These are phyloP conservation scores for Rhabdophis nuchalis DNA, from an alignment of 2,797 vertebrate species.

Conservation along the genomic window DNA sequence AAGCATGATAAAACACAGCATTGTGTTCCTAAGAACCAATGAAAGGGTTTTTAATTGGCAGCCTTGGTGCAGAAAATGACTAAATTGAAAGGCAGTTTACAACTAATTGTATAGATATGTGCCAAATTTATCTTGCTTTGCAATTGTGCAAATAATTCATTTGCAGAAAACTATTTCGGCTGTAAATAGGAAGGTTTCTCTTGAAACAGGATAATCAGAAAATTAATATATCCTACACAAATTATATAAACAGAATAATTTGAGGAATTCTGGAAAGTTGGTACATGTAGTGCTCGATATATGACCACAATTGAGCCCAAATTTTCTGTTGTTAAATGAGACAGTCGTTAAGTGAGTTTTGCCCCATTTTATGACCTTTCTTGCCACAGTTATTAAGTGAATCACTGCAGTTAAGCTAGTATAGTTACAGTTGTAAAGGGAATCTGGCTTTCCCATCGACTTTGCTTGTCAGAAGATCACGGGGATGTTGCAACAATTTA, in stretches of 20 bases:
- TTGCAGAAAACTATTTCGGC: neutral
- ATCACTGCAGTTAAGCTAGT: neutral
- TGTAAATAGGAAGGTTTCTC: neutral
- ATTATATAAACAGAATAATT: neutral
- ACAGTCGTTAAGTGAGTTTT: neutral
- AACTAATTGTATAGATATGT: neutral
- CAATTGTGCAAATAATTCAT: neutral
- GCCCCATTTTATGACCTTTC: neutral
- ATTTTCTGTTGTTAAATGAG: neutral
- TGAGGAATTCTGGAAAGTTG: neutral
- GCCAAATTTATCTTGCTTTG: neutral
- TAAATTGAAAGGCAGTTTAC: neutral
- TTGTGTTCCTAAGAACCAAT: neutral
- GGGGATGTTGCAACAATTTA: neutral
- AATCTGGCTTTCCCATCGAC: neutral
- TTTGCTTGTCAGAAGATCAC: neutral
- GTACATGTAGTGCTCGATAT: neutral
- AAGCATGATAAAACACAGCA: neutral
- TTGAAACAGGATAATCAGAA: neutral
- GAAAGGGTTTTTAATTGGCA: neutral
- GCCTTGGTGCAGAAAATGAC: neutral
- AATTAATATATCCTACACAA: neutral
- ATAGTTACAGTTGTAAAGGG: neutral
- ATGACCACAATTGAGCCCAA: neutral
- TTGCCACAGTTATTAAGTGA: neutral